Evolutionary conservation across 2,113 vertebrate genomes (phyloP), one percentile per base, ranked within the genome.

Genomic region (Bubalus kerabau): DNA sequence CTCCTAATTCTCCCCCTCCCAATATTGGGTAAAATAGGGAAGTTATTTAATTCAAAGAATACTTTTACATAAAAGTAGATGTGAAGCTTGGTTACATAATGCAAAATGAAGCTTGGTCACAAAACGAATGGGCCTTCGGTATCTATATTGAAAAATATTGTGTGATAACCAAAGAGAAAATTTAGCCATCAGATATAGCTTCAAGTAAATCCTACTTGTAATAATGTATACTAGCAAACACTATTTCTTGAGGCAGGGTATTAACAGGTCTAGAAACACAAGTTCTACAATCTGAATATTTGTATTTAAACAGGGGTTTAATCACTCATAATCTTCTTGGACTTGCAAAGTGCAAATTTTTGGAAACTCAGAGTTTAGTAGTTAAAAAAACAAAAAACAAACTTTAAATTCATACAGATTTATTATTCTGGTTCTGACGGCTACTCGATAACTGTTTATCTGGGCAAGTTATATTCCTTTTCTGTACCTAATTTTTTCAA

Each of bases 1-100:
- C 1, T 91, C 26, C 14, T 86, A 89, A 78, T 3, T 10, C 17
- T 7, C 15, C 32, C 0, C 1, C 2, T 74, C 5, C 17, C 57
- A 92, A 46, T 43, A 7, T 3, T 54, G 60, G 19, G 26, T 32
- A 59, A 67, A 92, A 85, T 54, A 85, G 67, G 43, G 3, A 67
- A 50, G 4, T n/a, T 87, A 28, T 71, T 94, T 97, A 95, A 21
- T 71, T 98, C 96, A 86, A 48, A 82, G n/a, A 67, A 90, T 76
- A 9, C 52, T 90, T 87, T 92, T 36, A 74, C 46, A 5, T 32
- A 11, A 80, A 82, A 88, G 19, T 89, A 81, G 2, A 21, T 24
- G 23, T 74, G 10, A 71, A 94, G 9, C 12, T 28, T 91, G 24
- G 43, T 46, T n/a, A 83, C 6, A 91, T 85, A 95, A 93, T 93